Evolutionary conservation across 2,113 vertebrate species (phyloP).

Genomic region (Gopherus flavomarginatus): DNA sequence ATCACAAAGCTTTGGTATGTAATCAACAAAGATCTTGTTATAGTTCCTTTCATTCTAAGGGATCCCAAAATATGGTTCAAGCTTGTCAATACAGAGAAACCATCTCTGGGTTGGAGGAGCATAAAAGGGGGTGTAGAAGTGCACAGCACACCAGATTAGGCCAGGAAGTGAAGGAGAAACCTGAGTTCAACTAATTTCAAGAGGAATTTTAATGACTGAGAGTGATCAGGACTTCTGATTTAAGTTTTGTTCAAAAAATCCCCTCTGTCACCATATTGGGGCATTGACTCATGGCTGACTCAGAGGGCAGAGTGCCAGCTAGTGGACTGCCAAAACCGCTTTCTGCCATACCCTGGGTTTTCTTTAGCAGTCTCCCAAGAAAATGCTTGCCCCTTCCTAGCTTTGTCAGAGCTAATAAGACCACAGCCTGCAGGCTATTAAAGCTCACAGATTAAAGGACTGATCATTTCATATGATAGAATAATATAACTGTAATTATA

Average conservation of each 20-base stretch:
- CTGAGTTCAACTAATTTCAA: accelerated
- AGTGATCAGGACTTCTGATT: accelerated
- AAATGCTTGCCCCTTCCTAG: background rate
- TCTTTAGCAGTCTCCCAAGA: conserved; percentile 10
- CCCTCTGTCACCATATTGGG: accelerated
- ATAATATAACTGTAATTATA: accelerated
- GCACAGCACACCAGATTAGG: background rate
- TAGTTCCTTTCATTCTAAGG: accelerated
- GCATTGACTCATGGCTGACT: background rate
- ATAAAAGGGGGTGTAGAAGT: accelerated
- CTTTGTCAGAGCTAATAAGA: background rate
- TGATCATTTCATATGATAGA: background rate
- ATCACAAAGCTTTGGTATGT: background rate
- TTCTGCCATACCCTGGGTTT: conserved; percentile 12
- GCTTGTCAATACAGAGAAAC: background rate
- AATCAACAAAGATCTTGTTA: background rate
- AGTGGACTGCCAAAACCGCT: conserved; percentile 42
- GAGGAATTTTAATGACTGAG: background rate
- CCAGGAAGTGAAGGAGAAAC: background rate
- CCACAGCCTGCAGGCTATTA: background rate
- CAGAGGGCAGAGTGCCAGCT: background rate
- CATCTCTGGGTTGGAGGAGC: background rate
- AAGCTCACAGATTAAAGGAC: background rate
- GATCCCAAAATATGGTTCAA: background rate
- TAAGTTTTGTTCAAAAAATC: background rate